Conservation (phyloP, 2,888 invertebrate genomes). For the Elegia similella region DNA sequence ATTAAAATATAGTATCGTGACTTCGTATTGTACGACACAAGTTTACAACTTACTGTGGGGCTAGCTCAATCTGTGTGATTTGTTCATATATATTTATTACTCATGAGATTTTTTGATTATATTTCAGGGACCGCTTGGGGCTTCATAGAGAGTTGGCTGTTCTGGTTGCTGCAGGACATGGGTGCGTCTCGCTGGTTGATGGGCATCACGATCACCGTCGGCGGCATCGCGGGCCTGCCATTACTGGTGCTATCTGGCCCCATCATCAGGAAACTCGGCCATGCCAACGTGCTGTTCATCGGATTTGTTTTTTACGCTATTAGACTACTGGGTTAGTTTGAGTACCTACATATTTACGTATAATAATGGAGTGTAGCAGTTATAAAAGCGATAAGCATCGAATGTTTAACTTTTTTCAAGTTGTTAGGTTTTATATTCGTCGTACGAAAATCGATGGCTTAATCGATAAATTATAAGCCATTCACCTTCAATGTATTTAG, state of each 20-base stretch:
- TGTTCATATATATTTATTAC: no score
- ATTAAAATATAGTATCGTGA: no score
- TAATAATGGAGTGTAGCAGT: no score
- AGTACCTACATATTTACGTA: background rate
- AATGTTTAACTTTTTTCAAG: no score
- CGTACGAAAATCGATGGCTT: no score
- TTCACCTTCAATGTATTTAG: no score
- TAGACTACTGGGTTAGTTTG: slow-evolving; percentile 83
- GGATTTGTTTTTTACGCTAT: slow-evolving; percentile 90
- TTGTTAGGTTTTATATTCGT: no score
- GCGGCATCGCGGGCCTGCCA: slow-evolving; percentile 88
- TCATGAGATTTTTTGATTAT: background rate
- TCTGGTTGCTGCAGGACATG: slow-evolving; percentile 89
- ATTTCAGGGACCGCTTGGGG: slow-evolving; percentile 89
- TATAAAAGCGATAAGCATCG: no score
- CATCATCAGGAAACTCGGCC: slow-evolving; percentile 86
- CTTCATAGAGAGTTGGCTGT: slow-evolving; percentile 90
- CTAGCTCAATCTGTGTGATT: no score
- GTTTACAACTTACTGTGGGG: no score
- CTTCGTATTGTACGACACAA: no score
- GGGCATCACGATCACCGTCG: slow-evolving; percentile 91
- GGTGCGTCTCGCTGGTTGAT: slow-evolving; percentile 88
- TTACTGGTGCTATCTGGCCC: slow-evolving; percentile 89
- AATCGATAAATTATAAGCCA: no score
- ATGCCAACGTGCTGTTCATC: slow-evolving; percentile 88